These are phyloP conservation scores for Pangasius sanitwongsei DNA, from an alignment of 2,797 vertebrate genomes.

Conservation along the genomic window DNA sequence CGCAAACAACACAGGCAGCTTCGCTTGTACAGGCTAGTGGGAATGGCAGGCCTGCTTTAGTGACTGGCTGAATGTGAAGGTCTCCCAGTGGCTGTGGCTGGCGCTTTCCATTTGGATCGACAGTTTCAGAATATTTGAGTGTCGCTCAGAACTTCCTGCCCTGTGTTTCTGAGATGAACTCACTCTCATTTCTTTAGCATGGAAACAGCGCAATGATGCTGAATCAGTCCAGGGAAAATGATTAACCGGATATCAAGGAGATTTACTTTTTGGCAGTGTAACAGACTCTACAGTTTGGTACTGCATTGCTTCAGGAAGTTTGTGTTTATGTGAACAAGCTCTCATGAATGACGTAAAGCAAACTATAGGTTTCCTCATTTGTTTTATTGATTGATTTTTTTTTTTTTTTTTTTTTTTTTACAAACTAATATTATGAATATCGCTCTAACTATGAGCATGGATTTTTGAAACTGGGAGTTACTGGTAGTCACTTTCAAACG, in stretches of 20 bases:
- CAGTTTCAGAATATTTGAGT: slow-evolving; percentile 38
- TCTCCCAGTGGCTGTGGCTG: slow-evolving; percentile 26
- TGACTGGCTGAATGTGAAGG: not conserved
- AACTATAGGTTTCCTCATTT: not conserved
- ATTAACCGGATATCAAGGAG: slow-evolving; percentile 4
- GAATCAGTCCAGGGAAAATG: slow-evolving; percentile 29
- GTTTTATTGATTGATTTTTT: not conserved
- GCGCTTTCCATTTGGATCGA: slow-evolving; percentile 23
- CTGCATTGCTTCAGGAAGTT: not conserved
- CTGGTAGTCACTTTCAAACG: not conserved
- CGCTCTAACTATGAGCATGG: not conserved
- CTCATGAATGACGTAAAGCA: not conserved
- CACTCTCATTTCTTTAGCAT: slow-evolving; percentile 19
- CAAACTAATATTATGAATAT: not conserved
- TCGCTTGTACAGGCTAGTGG: slow-evolving; percentile 12
- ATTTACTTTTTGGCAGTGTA: not conserved
- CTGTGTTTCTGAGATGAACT: slow-evolving; percentile 15
- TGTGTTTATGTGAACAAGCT: not conserved
- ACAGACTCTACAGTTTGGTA: not conserved
- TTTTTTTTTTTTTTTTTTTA: not conserved
- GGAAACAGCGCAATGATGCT: slow-evolving; percentile 41
- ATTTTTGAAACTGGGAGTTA: not conserved
- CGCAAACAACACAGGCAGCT: slow-evolving; percentile 38
- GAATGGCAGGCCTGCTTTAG: not conserved
- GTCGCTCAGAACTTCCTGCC: slow-evolving; percentile 39